A percentile compares a stretch with the other conserved stretches of the same genome.
Conservation (phyloP, 2,888 invertebrate species). For the Rotaria sp. region DNA sequence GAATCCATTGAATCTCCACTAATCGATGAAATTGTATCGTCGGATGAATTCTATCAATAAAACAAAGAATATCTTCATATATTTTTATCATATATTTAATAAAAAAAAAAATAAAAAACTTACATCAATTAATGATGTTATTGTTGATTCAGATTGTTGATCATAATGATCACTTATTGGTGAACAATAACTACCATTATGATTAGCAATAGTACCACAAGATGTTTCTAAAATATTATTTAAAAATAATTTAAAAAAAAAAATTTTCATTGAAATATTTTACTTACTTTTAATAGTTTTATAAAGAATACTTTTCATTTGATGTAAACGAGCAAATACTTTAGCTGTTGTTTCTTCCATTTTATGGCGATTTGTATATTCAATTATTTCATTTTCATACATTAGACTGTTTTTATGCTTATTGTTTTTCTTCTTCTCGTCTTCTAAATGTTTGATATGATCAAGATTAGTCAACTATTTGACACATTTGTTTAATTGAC, state of each 20-base stretch:
- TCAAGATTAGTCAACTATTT: neutral
- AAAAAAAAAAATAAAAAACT: no score
- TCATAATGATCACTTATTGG: neutral
- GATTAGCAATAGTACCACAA: neutral
- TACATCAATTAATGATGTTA: neutral
- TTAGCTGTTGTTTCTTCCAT: conserved; percentile 10
- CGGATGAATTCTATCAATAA: neutral
- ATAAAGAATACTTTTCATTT: neutral
- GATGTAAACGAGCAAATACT: neutral
- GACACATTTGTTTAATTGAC: neutral
- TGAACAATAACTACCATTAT: neutral
- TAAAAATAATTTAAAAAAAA: no score
- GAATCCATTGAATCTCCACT: conserved; percentile 3
- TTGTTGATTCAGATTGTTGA: neutral
- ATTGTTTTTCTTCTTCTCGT: neutral
- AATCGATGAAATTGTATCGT: conserved; percentile 1
- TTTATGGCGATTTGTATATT: conserved; percentile 20
- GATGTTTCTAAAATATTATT: neutral
- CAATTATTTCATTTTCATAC: neutral
- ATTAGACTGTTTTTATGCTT: neutral
- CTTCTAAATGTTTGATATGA: neutral
- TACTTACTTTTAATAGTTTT: neutral
- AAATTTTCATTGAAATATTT: neutral
- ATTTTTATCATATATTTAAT: neutral
- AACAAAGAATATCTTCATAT: neutral